phyloP scores from a whole-genome alignment of 37 sponge, comb jelly and placozoan species.

The Beroe forskalii region DNA sequence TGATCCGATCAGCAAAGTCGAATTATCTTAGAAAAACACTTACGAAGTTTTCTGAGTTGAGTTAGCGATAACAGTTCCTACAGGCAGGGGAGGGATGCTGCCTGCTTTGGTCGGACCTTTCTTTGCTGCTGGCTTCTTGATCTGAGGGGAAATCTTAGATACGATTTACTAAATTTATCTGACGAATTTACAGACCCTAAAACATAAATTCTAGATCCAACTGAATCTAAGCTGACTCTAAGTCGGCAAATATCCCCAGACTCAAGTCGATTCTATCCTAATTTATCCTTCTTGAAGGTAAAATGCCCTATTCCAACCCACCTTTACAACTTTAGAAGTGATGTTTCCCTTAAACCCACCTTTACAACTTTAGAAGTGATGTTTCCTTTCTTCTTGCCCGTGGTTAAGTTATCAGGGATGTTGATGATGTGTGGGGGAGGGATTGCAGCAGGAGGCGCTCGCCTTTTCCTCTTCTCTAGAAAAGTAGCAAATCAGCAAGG shows the following conservation, averaged over 20 bases:
- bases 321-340: conserved; percentile 53
- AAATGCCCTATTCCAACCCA: too few relatives aligned
- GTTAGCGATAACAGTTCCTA: neutral
- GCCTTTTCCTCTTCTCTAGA: neutral
- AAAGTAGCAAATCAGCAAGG: too few relatives aligned
- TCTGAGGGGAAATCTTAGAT: neutral
- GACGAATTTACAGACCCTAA: too few relatives aligned
- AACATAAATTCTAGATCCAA: too few relatives aligned
- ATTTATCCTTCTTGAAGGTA: too few relatives aligned
- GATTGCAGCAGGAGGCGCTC: neutral
- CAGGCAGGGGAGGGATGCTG: neutral
- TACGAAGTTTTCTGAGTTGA: conserved; percentile 51
- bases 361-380: conserved; percentile 48
- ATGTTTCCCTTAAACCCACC: too few relatives aligned
- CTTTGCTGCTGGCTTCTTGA: conserved; percentile 1
- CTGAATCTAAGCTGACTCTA: too few relatives aligned
- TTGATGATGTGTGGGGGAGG: neutral
- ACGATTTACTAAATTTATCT: too few relatives aligned
- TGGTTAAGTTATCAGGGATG: neutral
- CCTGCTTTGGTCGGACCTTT: conserved; percentile 45
- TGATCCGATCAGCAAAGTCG: too few relatives aligned
- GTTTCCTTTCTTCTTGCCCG: neutral
- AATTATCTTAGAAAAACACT: neutral
- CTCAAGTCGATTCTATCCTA: too few relatives aligned
- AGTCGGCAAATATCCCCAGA: too few relatives aligned